Base-by-base conservation (phyloP, 2,888 invertebrate genomes). In the Piscicola geometra region DNA sequence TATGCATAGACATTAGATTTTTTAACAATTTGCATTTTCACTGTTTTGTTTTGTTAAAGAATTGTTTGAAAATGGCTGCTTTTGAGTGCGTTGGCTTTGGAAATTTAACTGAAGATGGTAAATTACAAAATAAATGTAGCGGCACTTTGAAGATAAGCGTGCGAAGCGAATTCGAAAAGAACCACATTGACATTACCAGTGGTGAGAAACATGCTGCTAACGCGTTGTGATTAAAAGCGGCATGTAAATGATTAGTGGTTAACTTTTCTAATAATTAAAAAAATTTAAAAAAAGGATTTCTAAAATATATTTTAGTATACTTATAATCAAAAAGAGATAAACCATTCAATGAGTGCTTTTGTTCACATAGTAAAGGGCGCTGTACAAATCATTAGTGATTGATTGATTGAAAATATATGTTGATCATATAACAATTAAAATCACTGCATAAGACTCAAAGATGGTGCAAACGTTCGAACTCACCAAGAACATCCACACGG, bases 1-100 rank as follows among this genome's bases (percentile, higher is more conserved):
- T n/a, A n/a, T n/a, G n/a, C n/a, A n/a, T n/a, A n/a, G n/a, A n/a
- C n/a, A n/a, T n/a, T n/a, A n/a, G n/a, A n/a, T n/a, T n/a, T n/a
- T n/a, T n/a, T n/a, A n/a, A 18, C 60, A 56, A 56, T 56, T 56
- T 56, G 60, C 60, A 56, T 56, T 56, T 25, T 56, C n/a, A 9
- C 9, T 18, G 12, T 56, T 56, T 56, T 56, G 60, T 56, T 56
- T 56, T 56, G 3, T 25, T 18, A 21, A 15, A 18, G 30, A 15
- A 68, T 18, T 32, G 3, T 68, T 35, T 32, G 52, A 85, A 84
- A 84, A 84, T 84, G 82, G 82, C 82, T 71, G 80, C 80, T 77
- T 83, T 82, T 80, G 83, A 84, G 82, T 84, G 84, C 82, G 84
- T 85, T 83, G 82, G 81, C 68, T 80, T 84, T 70, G 79, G 81